Conservation (phyloP, 2,888 invertebrate genomes). For the Trissolcus brochymenae region DNA sequence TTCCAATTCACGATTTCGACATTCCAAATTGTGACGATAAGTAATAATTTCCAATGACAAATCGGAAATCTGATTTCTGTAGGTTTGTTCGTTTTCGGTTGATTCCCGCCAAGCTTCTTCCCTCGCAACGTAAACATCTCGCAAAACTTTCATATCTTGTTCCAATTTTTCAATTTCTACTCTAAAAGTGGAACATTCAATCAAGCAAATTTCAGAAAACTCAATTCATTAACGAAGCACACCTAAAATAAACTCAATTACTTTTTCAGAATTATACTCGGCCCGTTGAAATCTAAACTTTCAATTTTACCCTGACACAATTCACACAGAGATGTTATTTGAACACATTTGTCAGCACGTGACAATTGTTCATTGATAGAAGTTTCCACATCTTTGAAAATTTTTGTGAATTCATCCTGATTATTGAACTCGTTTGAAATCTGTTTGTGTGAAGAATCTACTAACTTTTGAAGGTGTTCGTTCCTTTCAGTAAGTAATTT, state of each 20-base stretch:
- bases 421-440: background rate
- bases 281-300: conserved; percentile 18
- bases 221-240: background rate
- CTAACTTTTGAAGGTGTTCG: background rate
- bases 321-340: conserved; percentile 36
- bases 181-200: conserved; percentile 56
- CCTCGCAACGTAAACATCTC: conserved; percentile 65
- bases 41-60: conserved; percentile 67
- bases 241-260: conserved; percentile 4
- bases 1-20: conserved; percentile 65
- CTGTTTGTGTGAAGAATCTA: too few species aligned
- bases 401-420: background rate
- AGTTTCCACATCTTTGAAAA: conserved; percentile 21
- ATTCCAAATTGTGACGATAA: conserved; percentile 67
- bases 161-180: conserved; percentile 69
- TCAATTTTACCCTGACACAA: conserved; percentile 35
- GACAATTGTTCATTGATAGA: background rate
- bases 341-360: conserved; percentile 15
- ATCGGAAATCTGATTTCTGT: conserved; percentile 68
- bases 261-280: conserved; percentile 34
- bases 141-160: conserved; percentile 67
- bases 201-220: background rate
- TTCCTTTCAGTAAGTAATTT: background rate
- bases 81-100: conserved; percentile 67
- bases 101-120: conserved; percentile 67